Conservation (phyloP, 2,888 invertebrate genomes). For the Spodoptera exigua region DNA sequence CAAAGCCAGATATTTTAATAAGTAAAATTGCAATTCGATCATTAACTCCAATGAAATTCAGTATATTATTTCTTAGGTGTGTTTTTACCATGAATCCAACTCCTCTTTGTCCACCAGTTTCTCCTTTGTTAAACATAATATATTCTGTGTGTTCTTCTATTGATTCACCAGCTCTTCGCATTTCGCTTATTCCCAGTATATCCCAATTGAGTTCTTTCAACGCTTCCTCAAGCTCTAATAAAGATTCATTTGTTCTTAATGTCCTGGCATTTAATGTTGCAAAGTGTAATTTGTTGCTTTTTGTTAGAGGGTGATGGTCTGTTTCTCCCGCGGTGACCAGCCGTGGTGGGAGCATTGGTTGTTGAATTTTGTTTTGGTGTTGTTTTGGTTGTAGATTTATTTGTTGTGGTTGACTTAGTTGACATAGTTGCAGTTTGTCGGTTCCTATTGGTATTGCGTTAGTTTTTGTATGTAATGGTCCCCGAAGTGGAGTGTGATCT, state of each 20-base stretch:
- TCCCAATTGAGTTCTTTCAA: slow-evolving; percentile 33
- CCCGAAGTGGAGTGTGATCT: slow-evolving; percentile 4
- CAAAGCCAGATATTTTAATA: slow-evolving; percentile 4
- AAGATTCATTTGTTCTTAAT: slow-evolving; percentile 33
- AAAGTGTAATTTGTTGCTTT: slow-evolving; percentile 21
- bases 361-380: not conserved
- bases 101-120: too few relatives aligned
- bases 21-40: not conserved
- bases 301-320: slow-evolving; percentile 43
- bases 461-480: slow-evolving; percentile 5
- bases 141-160: slow-evolving; percentile 2
- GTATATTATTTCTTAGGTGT: too few relatives aligned
- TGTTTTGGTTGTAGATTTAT: too few relatives aligned
- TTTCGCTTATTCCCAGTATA: slow-evolving; percentile 40
- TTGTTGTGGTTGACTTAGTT: slow-evolving; percentile 2
- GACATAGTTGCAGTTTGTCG: too few relatives aligned
- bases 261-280: slow-evolving; percentile 40
- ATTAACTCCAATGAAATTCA: too few relatives aligned
- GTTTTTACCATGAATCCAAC: too few relatives aligned
- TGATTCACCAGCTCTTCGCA: not conserved
- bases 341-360: slow-evolving; percentile 11
- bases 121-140: slow-evolving; percentile 1
- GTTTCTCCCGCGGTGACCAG: slow-evolving; percentile 34
- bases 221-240: slow-evolving; percentile 35
- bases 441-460: not conserved